Evolutionary conservation across 2,113 vertebrate species (phyloP).

Genomic region (Colinus virginianus): DNA sequence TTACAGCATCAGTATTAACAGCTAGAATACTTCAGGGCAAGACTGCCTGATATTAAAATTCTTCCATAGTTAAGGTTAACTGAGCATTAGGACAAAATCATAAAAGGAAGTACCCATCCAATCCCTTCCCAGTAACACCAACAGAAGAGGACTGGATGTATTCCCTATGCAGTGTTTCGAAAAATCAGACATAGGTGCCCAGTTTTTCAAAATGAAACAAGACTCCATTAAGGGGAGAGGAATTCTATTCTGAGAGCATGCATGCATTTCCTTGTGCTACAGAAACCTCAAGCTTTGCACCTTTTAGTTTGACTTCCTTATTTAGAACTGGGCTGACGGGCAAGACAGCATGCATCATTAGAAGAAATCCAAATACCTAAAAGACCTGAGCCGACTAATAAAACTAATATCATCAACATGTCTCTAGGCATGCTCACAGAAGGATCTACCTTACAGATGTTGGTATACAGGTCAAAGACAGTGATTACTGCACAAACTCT

Average conservation of each 20-base stretch:
- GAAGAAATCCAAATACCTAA: constrained; percentile 10
- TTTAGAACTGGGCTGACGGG: constrained; percentile 45
- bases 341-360: neutral
- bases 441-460: neutral
- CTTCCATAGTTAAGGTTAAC: neutral
- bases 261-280: constrained; percentile 11
- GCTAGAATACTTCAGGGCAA: neutral
- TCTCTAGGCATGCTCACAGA: neutral
- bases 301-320: constrained; percentile 11
- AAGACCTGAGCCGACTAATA: neutral
- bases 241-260: constrained; percentile 53
- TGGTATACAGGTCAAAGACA: neutral
- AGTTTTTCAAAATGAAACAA: constrained; percentile 59
- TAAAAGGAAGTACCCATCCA: neutral
- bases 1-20: neutral
- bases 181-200: constrained; percentile 49
- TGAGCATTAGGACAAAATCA: neutral
- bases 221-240: constrained; percentile 36
- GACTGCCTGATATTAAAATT: neutral
- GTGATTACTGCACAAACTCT: neutral
- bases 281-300: constrained; percentile 6
- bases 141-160: neutral
- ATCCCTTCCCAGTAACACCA: neutral
- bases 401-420: neutral
- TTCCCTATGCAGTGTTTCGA: constrained; percentile 5